phyloP scores from a whole-genome alignment of 2,113 vertebrate species.

The Probosciger aterrimus region DNA sequence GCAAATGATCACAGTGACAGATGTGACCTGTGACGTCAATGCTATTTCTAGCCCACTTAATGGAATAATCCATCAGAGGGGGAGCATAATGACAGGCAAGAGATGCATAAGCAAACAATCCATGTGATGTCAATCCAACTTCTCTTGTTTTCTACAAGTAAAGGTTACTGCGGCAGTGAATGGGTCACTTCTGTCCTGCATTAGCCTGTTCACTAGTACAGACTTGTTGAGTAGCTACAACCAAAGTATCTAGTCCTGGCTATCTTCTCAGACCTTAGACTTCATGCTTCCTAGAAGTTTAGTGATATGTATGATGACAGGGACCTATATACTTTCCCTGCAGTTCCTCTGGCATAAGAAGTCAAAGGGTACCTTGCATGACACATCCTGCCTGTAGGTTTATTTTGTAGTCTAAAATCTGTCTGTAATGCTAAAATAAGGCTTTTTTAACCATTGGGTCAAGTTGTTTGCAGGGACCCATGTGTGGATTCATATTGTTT shows the following conservation, averaged over 20 bases:
- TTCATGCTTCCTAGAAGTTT: neutral
- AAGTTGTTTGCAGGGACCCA: neutral
- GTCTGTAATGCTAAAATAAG: neutral
- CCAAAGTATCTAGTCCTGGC: rapidly evolving
- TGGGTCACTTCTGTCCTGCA: neutral
- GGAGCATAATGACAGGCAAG: neutral
- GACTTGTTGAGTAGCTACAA: neutral
- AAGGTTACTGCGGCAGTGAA: neutral
- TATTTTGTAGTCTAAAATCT: neutral
- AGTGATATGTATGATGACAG: neutral
- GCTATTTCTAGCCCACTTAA: conserved; percentile 43
- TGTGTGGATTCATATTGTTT: rapidly evolving
- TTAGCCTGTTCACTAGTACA: neutral
- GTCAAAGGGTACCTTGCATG: neutral
- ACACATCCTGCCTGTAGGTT: rapidly evolving
- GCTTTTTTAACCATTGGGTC: rapidly evolving
- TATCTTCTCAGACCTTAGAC: neutral
- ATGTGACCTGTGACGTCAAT: conserved; percentile 22
- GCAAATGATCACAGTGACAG: conserved; percentile 4
- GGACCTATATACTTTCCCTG: rapidly evolving
- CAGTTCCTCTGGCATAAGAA: neutral
- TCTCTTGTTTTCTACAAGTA: neutral
- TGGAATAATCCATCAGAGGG: conserved; percentile 37
- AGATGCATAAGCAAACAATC: conserved; percentile 22
- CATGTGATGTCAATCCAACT: neutral